Percentiles rank a stretch among this genome's conserved stretches.
phyloP scores from a whole-genome alignment of 2,113 vertebrate genomes.

The Oryzias celebensis region DNA sequence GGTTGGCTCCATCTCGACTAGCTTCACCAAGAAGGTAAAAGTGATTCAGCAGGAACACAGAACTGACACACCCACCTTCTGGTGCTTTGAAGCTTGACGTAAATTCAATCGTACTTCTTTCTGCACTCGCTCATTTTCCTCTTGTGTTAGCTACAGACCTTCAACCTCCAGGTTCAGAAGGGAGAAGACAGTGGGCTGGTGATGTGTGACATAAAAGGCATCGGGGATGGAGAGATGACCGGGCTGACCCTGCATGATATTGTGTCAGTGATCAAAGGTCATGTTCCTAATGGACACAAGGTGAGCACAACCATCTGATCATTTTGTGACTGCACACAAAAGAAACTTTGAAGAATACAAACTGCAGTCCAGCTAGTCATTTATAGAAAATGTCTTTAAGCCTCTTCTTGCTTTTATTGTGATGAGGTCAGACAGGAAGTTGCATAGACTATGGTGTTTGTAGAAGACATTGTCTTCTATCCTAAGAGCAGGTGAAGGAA shows the following conservation, averaged over 20 bases:
- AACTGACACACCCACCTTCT: neutral
- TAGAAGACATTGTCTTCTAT: too few species aligned
- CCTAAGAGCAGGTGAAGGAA: too few species aligned
- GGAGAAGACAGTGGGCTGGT: slow-evolving; percentile 35
- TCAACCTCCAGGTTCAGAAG: slow-evolving; percentile 42
- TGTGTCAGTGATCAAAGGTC: slow-evolving; percentile 70
- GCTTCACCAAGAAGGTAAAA: slow-evolving; percentile 77
- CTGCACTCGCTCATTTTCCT: neutral
- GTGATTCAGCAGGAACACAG: neutral
- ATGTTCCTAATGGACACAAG: slow-evolving; percentile 72
- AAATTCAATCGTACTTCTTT: neutral
- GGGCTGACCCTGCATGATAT: slow-evolving; percentile 70
- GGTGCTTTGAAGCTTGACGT: neutral
- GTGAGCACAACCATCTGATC: slow-evolving; percentile 27
- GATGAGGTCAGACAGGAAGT: too few species aligned
- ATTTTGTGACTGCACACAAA: neutral
- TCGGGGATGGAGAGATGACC: slow-evolving; percentile 49
- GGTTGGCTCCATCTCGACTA: slow-evolving; percentile 63
- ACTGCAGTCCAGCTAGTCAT: too few species aligned
- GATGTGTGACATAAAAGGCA: slow-evolving; percentile 70
- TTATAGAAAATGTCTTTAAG: too few species aligned
- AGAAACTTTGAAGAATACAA: neutral
- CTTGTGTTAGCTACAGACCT: slow-evolving; percentile 65
- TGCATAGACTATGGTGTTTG: too few species aligned
- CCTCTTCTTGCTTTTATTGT: too few species aligned